Base-by-base conservation (phyloP, 2,888 invertebrate genomes). In the Parnassius mnemosyne region DNA sequence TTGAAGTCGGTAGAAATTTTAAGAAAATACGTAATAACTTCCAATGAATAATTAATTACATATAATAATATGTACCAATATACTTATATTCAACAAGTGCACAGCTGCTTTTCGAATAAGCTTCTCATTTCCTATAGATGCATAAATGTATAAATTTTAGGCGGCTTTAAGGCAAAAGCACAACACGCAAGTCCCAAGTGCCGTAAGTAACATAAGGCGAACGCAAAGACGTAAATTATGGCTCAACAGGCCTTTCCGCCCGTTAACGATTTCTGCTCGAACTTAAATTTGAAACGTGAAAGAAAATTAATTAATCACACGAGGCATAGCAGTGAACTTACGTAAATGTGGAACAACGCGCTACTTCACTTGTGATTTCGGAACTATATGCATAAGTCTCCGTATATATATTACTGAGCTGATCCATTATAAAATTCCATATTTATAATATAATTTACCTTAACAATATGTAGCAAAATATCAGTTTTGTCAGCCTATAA, bases 241-340 rank as follows among this genome's bases (percentile, higher is more conserved):
- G 81, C 84, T 86, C 86, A 89, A 88, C 86, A 87, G 87, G 87
- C 88, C 83, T 81, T 88, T 87, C 88, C 86, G 85, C 80, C 77
- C 76, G 79, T 83, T 89, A 89, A 89, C 82, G 84, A 88, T 89
- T 88, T 83, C 79, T 75, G 79, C 77, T 83, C 71, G 69, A 83
- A 86, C 81, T 86, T 83, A 84, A 84, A 84, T 83, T 84, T 74
- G 79, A 83, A 85, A 83, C 83, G 83, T 85, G 83, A 87, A 88
- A 89, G 87, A 89, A 87, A 87, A 86, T 85, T 85, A 87, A 89
- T 89, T 87, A 89, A 87, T 87, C 84, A 87, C 84, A 85, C 76
- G 78, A 80, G 80, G 76, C 75, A 77, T 76, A 71, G 70, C 74
- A 49, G 13, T 68, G 66, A 72, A 69, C 66, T 65, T 66, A 59